These are phyloP conservation scores for Nasonia oneida DNA, from an alignment of 2,888 invertebrate species.

Conservation along the genomic window DNA sequence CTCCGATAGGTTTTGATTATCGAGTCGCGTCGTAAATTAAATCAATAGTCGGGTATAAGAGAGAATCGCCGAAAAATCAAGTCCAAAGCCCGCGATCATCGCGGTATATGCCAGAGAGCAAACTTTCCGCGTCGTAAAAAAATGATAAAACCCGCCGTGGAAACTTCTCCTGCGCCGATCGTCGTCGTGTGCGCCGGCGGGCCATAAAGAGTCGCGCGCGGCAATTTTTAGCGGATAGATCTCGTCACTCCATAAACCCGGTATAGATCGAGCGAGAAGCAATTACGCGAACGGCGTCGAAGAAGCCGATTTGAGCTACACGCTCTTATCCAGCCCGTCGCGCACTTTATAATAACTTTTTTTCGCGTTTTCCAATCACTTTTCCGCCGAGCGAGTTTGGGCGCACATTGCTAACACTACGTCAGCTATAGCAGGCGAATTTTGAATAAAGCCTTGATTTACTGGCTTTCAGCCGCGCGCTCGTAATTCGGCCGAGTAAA, in stretches of 20 bases:
- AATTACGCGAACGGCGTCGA: conserved; percentile 54
- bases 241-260: conserved; percentile 55
- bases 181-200: background rate
- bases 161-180: background rate
- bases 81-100: background rate
- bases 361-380: conserved; percentile 52
- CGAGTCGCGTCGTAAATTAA: background rate
- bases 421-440: conserved; percentile 56
- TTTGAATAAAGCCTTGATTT: conserved; percentile 65
- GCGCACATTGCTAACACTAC: conserved; percentile 26
- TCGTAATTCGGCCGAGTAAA: conserved; percentile 64
- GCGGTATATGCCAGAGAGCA: no score
- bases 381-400: conserved; percentile 53
- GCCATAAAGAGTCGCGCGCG: conserved; percentile 30
- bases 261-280: conserved; percentile 56
- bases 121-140: background rate
- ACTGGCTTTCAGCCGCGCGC: conserved; percentile 60
- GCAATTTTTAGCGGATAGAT: conserved; percentile 47
- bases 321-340: conserved; percentile 32
- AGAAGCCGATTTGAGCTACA: conserved; percentile 56
- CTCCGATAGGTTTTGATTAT: conserved; percentile 27
- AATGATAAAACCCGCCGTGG: background rate
- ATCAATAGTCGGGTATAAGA: background rate
- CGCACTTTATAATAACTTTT: conserved; percentile 57
- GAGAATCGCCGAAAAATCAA: background rate